phyloP scores from a whole-genome alignment of 2,113 vertebrate species.

The Thymallus thymallus region DNA sequence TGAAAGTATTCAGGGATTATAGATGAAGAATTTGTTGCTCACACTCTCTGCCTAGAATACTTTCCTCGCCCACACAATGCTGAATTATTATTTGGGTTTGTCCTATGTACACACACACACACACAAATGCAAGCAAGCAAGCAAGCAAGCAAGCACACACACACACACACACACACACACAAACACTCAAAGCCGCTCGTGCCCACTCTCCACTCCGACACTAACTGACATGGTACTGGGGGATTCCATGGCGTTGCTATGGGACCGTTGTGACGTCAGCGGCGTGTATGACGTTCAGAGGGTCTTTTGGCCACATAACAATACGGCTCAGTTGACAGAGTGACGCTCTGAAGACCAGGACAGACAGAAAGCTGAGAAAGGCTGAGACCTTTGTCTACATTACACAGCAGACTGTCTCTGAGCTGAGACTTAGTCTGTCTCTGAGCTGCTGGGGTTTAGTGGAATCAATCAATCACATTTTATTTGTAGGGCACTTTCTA shows the following conservation, averaged over 20 bases:
- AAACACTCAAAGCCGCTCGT: not conserved
- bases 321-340: not conserved
- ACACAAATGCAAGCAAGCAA: not conserved
- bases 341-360: not conserved
- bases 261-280: slow-evolving; percentile 1
- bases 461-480: not conserved
- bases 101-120: not conserved
- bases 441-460: not conserved
- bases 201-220: not conserved
- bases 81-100: too few species aligned
- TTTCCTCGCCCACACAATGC: not conserved
- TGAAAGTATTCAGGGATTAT: not conserved
- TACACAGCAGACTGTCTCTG: not conserved
- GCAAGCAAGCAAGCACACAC: not conserved
- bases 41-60: not conserved
- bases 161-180: not conserved
- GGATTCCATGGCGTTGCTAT: slow-evolving; percentile 3
- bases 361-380: not conserved
- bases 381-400: not conserved
- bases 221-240: not conserved
- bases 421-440: not conserved
- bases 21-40: not conserved
- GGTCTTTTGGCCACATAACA: not conserved
- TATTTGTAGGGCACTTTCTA: not conserved
- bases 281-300: not conserved